These are phyloP conservation scores for Bubo blakistoni DNA, from an alignment of 2,113 vertebrate genomes.

Conservation along the genomic window DNA sequence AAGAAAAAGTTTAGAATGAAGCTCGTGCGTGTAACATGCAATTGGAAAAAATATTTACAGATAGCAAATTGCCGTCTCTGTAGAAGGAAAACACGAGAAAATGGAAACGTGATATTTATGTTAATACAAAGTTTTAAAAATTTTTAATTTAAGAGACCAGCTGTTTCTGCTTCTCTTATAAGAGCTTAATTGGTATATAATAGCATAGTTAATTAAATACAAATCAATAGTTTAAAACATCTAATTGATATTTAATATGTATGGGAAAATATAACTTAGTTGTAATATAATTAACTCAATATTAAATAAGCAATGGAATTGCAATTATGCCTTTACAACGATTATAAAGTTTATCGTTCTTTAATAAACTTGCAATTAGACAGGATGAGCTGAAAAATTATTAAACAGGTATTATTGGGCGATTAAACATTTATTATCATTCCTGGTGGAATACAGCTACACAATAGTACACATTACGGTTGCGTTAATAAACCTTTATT, in stretches of 20 bases:
- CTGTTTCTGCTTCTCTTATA: slow-evolving; percentile 73
- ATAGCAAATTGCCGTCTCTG: background rate
- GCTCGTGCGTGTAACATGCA: background rate
- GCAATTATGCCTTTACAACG: slow-evolving; percentile 70
- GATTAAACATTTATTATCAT: slow-evolving; percentile 71
- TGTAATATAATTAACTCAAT: slow-evolving; percentile 75
- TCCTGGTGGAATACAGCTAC: slow-evolving; percentile 61
- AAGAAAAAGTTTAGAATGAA: background rate
- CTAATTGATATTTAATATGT: slow-evolving; percentile 83
- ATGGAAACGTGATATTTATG: slow-evolving; percentile 32
- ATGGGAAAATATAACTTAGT: slow-evolving; percentile 67
- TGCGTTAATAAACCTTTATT: slow-evolving; percentile 56
- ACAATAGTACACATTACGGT: background rate
- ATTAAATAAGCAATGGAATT: slow-evolving; percentile 75
- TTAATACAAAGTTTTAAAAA: slow-evolving; percentile 62
- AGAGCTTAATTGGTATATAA: slow-evolving; percentile 81
- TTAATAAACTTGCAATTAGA: slow-evolving; percentile 78
- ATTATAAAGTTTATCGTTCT: slow-evolving; percentile 75
- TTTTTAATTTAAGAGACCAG: slow-evolving; percentile 70
- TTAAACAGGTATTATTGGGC: slow-evolving; percentile 74
- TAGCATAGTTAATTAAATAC: slow-evolving; percentile 81
- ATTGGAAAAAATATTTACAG: background rate
- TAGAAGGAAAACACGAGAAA: background rate
- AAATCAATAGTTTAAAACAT: slow-evolving; percentile 80
- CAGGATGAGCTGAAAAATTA: slow-evolving; percentile 70